Evolutionary conservation across 2,888 invertebrate species (phyloP).

Genomic region (Ormyrus thymus): DNA sequence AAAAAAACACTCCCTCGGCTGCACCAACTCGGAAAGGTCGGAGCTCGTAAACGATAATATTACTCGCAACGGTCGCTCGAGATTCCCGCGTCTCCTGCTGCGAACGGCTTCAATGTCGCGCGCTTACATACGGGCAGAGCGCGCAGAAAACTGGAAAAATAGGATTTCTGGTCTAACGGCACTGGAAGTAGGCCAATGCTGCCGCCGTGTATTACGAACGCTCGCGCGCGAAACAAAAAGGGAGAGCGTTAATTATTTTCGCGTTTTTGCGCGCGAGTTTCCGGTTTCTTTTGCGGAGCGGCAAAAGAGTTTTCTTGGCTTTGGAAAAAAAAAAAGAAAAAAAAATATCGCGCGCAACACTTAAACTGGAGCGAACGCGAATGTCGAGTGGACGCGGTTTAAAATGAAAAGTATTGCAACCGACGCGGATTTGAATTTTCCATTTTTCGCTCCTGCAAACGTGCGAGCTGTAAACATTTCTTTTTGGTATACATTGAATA

Average conservation of each 20-base stretch:
- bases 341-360: too few relatives aligned
- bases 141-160: constrained; percentile 1
- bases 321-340: not conserved
- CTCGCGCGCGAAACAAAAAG: not conserved
- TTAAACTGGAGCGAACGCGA: too few relatives aligned
- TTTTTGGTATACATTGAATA: too few relatives aligned
- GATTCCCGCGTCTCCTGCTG: not conserved
- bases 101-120: not conserved
- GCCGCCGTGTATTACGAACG: not conserved
- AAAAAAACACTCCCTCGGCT: too few relatives aligned
- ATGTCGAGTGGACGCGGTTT: too few relatives aligned
- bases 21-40: too few relatives aligned
- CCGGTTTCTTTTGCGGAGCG: constrained; percentile 7
- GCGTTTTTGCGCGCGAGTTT: not conserved
- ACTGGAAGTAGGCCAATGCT: constrained; percentile 21
- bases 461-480: too few relatives aligned
- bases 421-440: too few relatives aligned
- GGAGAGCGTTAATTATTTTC: not conserved
- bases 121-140: not conserved
- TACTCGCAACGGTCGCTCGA: not conserved
- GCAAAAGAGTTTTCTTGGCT: not conserved
- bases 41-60: too few relatives aligned
- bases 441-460: too few relatives aligned
- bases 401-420: too few relatives aligned
- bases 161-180: constrained; percentile 32